Evolutionary conservation across 2,797 vertebrate genomes (phyloP).

Genomic region (Sebastes goodei): DNA sequence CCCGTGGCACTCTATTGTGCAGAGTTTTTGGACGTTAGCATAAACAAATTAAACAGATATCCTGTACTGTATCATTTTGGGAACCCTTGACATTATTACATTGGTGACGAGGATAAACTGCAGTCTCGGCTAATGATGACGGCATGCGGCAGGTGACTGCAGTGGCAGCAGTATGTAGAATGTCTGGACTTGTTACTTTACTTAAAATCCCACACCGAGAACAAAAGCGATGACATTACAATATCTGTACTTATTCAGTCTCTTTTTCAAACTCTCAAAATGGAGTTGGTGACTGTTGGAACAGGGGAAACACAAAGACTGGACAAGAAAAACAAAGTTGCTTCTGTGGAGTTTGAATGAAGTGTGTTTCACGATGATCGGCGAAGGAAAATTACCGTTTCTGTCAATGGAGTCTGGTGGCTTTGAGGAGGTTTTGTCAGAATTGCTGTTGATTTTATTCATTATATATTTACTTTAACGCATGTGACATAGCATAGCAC

Average conservation of each 20-base stretch:
- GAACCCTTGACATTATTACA: not conserved
- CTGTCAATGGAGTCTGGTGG: too few species aligned
- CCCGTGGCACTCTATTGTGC: too few species aligned
- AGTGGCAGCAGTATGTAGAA: too few species aligned
- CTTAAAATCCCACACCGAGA: not conserved
- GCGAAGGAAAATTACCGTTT: not conserved
- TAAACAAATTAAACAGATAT: not conserved
- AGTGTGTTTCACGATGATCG: too few species aligned
- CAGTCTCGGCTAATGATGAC: not conserved
- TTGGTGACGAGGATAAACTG: not conserved
- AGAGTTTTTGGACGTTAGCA: not conserved
- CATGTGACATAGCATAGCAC: too few species aligned
- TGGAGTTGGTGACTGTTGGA: not conserved
- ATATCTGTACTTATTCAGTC: not conserved
- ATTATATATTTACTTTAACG: too few species aligned
- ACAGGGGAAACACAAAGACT: not conserved
- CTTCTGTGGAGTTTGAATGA: not conserved
- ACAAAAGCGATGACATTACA: not conserved
- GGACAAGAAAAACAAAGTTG: not conserved
- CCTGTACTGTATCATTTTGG: not conserved
- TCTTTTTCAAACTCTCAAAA: not conserved
- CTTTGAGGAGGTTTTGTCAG: too few species aligned
- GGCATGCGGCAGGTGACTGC: too few species aligned
- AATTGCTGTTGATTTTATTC: too few species aligned
- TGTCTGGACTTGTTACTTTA: too few species aligned